Evolutionary conservation across 1,140 invertebrate species (phyloP), one percentile per base, ranked within the genome.

Genomic region (Rhopalosiphum maidis): DNA sequence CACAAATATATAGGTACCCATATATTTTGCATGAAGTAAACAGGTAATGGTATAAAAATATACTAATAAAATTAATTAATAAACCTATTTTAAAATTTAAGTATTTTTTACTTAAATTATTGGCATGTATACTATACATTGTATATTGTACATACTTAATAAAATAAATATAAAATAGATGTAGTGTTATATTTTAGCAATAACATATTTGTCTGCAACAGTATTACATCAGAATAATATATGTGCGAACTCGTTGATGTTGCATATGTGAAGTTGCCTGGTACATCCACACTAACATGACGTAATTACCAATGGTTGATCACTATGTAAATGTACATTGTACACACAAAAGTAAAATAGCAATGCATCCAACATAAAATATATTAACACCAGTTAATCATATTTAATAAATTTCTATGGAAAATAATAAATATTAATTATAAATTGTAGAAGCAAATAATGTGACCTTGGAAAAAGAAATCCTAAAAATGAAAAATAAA

Each of bases 271-370:
- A 88, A 88, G 46, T 88, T 43, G 46, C 86, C n/a, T 6, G n/a
- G 30, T 48, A 54, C 87, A 88, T 88, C 86, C 86, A 88, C 43
- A 48, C 46, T 54, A 51, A 46, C 41, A 88, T 88, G 87, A 88
- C 87, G 46, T 88, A 88, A 88, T 88, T 54, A n/a, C 87, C n/a
- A 88, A 88, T 88, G 46, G 87, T 51, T 88, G 87, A 88, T 51
- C 87, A 88, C 87, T 88, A 88, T 88, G 87, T 88, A 88, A 88
- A 88, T 54, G 87, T 54, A 88, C n/a, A 3, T 37, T 88, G 46
- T 88, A 48, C 48, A 88, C 43, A 48, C 5, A 51, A 21, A 43
- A 88, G 18, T 88, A 88, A 88, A 48, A 48, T 48, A 88, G 15
- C 46, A 88, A 88, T 48, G 86, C 86, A 48, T 30, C 86, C 86